Conservation (phyloP, 2,797 vertebrate species). For the Lacerta agilis region DNA sequence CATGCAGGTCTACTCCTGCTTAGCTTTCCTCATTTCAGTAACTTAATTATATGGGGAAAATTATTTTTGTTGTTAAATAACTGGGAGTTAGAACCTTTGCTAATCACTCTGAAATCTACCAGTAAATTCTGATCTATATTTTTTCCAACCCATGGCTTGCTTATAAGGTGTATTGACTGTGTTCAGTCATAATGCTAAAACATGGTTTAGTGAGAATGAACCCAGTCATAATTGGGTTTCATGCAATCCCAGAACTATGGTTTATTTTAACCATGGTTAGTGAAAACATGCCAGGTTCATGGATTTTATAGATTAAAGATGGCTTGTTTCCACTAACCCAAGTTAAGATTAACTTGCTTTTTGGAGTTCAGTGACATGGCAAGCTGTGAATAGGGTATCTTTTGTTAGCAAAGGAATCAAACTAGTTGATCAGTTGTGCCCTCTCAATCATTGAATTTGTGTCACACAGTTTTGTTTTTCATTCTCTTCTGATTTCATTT, state of each 20-base stretch:
- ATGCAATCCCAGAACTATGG: not conserved
- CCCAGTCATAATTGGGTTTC: not conserved
- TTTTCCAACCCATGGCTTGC: too few species aligned
- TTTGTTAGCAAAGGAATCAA: not conserved
- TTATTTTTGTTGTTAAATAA: too few species aligned
- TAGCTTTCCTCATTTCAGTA: too few species aligned
- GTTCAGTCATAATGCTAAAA: not conserved
- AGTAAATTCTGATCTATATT: too few species aligned
- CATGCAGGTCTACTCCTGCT: too few species aligned
- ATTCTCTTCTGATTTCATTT: not conserved
- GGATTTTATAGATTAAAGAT: not conserved
- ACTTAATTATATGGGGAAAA: too few species aligned
- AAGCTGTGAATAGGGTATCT: not conserved
- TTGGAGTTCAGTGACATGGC: not conserved
- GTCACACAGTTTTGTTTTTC: not conserved
- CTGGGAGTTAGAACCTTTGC: too few species aligned
- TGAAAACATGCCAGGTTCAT: not conserved
- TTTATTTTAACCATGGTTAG: not conserved
- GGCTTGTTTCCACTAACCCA: not conserved
- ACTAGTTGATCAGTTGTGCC: not conserved
- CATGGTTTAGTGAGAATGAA: not conserved
- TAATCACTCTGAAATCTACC: too few species aligned
- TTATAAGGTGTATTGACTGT: not conserved
- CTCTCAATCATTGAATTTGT: not conserved
- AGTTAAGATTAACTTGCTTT: not conserved